Percentiles rank a stretch among this genome's conserved stretches.
Evolutionary conservation across 1,140 invertebrate genomes (phyloP).

Genomic region (Carcinoscorpius rotundicauda): DNA sequence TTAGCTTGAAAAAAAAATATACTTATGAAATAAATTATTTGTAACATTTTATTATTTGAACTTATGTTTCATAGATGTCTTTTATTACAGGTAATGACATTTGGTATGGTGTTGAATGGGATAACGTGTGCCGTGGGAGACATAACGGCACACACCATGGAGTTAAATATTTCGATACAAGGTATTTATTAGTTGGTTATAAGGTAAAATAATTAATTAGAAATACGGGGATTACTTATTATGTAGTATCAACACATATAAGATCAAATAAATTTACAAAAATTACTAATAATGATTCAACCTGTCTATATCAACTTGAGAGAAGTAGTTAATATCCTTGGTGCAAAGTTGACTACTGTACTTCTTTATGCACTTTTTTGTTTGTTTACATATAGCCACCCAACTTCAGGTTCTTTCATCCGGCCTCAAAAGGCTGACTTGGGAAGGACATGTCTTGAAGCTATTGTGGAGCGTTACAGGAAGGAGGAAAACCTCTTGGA

Average conservation of each 20-base stretch:
- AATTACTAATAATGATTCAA: too few species aligned
- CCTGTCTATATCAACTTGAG: too few species aligned
- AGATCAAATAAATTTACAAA: too few species aligned
- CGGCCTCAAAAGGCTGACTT: slow-evolving; percentile 16
- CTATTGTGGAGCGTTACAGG: slow-evolving; percentile 15
- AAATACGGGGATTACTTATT: too few species aligned
- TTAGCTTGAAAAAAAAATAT: too few species aligned
- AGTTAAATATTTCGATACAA: slow-evolving; percentile 65
- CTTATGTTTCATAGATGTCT: not conserved
- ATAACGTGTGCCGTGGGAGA: slow-evolving; percentile 70
- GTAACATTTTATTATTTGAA: too few species aligned
- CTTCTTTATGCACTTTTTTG: not conserved
- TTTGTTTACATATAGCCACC: slow-evolving; percentile 10
- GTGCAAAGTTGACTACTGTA: not conserved
- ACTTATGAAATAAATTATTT: too few species aligned
- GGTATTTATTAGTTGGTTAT: slow-evolving; percentile 34
- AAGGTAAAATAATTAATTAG: too few species aligned
- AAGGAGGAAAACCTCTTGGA: not conserved
- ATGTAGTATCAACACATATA: too few species aligned
- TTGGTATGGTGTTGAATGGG: slow-evolving; percentile 92
- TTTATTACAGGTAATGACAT: not conserved
- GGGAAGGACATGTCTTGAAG: slow-evolving; percentile 16
- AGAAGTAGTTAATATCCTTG: slow-evolving; percentile 2
- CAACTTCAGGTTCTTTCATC: slow-evolving; percentile 19
- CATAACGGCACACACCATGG: slow-evolving; percentile 76